Percentiles rank a stretch among this genome's conserved stretches.
Evolutionary conservation across 2,113 vertebrate species (phyloP).

Genomic region (Nyctibius bracteatus): DNA sequence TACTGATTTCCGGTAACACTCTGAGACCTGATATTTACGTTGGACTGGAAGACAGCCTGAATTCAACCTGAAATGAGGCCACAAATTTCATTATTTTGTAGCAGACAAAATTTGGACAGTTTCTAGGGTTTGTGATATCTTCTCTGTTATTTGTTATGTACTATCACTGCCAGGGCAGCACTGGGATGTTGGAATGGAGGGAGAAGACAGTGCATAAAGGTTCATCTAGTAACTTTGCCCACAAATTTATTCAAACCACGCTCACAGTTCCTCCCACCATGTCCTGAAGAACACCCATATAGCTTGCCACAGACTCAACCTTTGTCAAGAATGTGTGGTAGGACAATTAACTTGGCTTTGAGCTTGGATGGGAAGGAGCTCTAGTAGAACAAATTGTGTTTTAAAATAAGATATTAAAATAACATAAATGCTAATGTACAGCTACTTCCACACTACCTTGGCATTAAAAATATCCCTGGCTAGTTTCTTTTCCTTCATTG

Average conservation of each 20-base stretch:
- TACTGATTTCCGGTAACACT: too few species aligned
- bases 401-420: not conserved
- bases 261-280: not conserved
- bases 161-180: not conserved
- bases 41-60: not conserved
- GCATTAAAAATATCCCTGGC: not conserved
- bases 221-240: not conserved
- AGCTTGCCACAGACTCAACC: not conserved
- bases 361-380: not conserved
- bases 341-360: not conserved
- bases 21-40: not conserved
- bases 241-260: not conserved
- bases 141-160: rapidly evolving
- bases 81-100: not conserved
- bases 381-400: not conserved
- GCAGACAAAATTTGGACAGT: not conserved
- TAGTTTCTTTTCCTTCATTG: not conserved
- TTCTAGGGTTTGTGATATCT: not conserved
- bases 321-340: not conserved
- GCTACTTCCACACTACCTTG: not conserved
- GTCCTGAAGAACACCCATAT: not conserved
- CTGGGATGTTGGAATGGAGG: not conserved
- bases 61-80: rapidly evolving
- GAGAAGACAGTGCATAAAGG: not conserved
- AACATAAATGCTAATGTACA: not conserved